Conservation (phyloP, 2,797 vertebrate species). For the Myotis myotis region DNA sequence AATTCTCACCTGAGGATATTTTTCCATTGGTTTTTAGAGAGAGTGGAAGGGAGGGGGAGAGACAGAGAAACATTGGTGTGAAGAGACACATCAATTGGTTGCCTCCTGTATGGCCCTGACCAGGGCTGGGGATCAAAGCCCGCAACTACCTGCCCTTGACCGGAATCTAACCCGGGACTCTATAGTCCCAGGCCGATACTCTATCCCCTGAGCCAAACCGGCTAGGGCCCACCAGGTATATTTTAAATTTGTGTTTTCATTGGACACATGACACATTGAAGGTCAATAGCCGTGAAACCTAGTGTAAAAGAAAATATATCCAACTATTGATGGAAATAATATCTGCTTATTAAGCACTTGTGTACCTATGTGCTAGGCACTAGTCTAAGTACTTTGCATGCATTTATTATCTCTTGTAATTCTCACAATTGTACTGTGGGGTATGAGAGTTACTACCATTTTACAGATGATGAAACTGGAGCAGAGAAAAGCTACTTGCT, state of each 20-base stretch:
- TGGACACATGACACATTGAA: not conserved
- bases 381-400: not conserved
- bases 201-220: not conserved
- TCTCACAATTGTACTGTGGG: not conserved
- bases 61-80: too few species aligned
- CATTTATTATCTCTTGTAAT: not conserved
- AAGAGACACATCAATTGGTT: too few species aligned
- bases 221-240: not conserved
- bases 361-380: not conserved
- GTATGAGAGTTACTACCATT: not conserved
- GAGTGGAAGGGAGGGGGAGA: too few species aligned
- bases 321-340: not conserved
- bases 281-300: not conserved
- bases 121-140: too few species aligned
- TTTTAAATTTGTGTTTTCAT: slow-evolving; percentile 30
- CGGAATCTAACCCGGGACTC: not conserved
- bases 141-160: too few species aligned
- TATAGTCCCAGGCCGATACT: not conserved
- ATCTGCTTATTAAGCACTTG: not conserved
- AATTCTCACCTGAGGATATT: too few species aligned
- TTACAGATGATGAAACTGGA: not conserved
- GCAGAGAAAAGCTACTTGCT: not conserved
- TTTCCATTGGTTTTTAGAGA: too few species aligned
- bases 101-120: too few species aligned
- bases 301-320: not conserved